These are phyloP conservation scores for Drosophila mercatorum DNA, from an alignment of 2,888 invertebrate genomes.

Conservation along the genomic window DNA sequence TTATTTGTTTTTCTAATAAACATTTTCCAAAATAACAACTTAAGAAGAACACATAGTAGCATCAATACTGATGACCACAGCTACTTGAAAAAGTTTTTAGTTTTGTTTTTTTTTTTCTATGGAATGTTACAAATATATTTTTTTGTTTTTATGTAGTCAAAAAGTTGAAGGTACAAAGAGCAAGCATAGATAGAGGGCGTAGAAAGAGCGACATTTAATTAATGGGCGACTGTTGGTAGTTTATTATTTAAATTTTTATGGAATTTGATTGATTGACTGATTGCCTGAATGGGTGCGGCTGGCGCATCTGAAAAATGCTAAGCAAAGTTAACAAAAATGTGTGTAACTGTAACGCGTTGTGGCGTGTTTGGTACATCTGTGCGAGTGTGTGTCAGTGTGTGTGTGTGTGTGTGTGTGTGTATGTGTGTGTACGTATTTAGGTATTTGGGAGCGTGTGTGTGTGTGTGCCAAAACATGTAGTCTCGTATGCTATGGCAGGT, in stretches of 20 bases:
- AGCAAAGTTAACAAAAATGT: constrained; percentile 65
- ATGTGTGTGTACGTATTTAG: not conserved
- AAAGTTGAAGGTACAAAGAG: constrained; percentile 66
- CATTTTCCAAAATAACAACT: constrained; percentile 52
- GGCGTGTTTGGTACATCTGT: constrained; percentile 17
- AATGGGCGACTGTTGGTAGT: constrained; percentile 71
- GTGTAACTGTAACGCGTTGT: constrained; percentile 46
- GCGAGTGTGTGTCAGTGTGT: not conserved
- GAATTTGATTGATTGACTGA: constrained; percentile 59
- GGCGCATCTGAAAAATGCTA: constrained; percentile 63
- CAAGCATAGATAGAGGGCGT: constrained; percentile 59
- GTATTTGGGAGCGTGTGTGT: constrained; percentile 13
- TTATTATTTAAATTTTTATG: constrained; percentile 10
- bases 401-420: not conserved
- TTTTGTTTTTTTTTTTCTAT: constrained; percentile 13
- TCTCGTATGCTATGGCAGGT: constrained; percentile 38
- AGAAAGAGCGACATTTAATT: constrained; percentile 70
- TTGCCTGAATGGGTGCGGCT: constrained; percentile 67
- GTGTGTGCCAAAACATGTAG: constrained; percentile 25
- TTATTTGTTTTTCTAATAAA: constrained; percentile 53
- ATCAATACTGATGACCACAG: constrained; percentile 47
- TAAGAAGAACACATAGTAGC: constrained; percentile 37
- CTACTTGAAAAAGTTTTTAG: constrained; percentile 52
- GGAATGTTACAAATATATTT: constrained; percentile 4
- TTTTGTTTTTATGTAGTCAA: constrained; percentile 38